These are phyloP conservation scores for Pedionomus torquatus DNA, from an alignment of 2,113 vertebrate genomes.

Conservation along the genomic window DNA sequence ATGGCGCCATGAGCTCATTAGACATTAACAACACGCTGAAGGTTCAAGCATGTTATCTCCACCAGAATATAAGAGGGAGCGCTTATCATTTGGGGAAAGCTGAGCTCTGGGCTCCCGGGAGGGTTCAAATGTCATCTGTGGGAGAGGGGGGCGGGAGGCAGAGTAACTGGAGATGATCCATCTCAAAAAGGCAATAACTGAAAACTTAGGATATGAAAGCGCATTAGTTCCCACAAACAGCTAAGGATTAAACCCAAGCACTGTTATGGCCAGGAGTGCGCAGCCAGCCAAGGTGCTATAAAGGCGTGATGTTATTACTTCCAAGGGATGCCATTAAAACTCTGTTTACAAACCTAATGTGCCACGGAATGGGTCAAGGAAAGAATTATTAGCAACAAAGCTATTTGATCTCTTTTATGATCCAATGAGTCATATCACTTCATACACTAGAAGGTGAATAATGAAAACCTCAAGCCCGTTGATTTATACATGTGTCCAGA, in stretches of 20 bases:
- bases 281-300: constrained; percentile 60
- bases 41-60: constrained; percentile 19
- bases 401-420: constrained; percentile 83
- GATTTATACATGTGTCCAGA: constrained; percentile 75
- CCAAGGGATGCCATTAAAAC: constrained; percentile 79
- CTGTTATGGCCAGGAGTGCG: constrained; percentile 22
- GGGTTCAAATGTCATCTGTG: neutral
- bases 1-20: constrained; percentile 6
- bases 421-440: constrained; percentile 76
- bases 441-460: constrained; percentile 75
- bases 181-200: constrained; percentile 44
- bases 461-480: constrained; percentile 75
- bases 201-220: constrained; percentile 51
- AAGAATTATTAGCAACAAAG: constrained; percentile 81
- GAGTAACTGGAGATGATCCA: constrained; percentile 23
- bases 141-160: neutral
- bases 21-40: constrained; percentile 6
- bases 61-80: neutral
- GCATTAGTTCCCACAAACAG: constrained; percentile 70
- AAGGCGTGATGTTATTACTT: constrained; percentile 76
- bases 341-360: constrained; percentile 80
- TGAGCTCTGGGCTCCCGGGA: neutral
- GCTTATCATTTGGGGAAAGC: constrained; percentile 13
- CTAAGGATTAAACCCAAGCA: constrained; percentile 55
- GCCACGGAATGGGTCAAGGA: constrained; percentile 78